Percentiles rank a stretch among this genome's conserved stretches.
phyloP scores from a whole-genome alignment of 2,113 vertebrate genomes.

The Sterna hirundo region DNA sequence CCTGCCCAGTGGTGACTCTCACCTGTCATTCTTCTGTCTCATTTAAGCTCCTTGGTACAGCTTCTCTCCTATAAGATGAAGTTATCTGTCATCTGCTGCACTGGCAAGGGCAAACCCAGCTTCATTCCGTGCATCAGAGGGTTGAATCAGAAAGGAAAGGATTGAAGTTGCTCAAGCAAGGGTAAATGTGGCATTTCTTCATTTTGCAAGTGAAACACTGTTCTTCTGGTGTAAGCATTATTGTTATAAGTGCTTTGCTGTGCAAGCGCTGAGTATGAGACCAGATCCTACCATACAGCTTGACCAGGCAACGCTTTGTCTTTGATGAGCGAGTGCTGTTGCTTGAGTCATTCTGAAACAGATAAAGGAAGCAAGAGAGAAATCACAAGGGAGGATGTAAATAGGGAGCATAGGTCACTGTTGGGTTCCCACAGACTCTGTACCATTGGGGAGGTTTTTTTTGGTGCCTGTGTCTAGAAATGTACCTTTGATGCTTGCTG shows the following conservation, averaged over 20 bases:
- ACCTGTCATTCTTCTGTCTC: background rate
- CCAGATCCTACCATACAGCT: background rate
- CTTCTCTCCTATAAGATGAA: background rate
- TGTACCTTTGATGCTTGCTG: background rate
- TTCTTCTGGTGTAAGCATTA: background rate
- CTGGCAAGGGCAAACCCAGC: background rate
- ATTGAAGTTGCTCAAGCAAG: background rate
- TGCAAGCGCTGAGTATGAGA: background rate
- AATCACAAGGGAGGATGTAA: constrained; percentile 11
- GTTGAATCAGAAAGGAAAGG: background rate
- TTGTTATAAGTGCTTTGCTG: background rate
- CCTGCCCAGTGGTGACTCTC: background rate
- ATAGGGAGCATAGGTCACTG: background rate
- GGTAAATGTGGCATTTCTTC: background rate
- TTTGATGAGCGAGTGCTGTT: background rate
- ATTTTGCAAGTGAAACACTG: background rate
- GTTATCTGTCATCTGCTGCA: background rate
- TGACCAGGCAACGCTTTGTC: background rate
- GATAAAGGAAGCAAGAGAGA: constrained; percentile 10
- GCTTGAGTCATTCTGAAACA: constrained; percentile 43
- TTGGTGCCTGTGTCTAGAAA: background rate
- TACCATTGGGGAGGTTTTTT: background rate
- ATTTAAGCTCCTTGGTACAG: background rate
- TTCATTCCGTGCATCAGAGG: background rate
- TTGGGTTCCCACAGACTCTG: background rate